phyloP scores from a whole-genome alignment of 2,888 invertebrate genomes.

The Sympetrum striolatum region DNA sequence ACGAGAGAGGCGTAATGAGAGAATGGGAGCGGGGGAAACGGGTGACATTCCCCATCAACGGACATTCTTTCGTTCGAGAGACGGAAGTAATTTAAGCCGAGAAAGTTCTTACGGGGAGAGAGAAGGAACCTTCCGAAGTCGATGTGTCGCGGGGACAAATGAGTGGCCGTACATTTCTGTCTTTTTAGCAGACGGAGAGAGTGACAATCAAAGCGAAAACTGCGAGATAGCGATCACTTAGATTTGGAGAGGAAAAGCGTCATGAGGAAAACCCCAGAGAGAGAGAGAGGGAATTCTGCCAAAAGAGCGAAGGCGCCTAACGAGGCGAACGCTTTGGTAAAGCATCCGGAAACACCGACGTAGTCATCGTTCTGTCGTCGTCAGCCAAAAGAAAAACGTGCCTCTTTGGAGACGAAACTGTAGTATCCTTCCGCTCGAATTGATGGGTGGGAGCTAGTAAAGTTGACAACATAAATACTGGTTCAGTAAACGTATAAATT shows the following conservation, averaged over 20 bases:
- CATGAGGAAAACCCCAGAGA: neutral
- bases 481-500: too few relatives aligned
- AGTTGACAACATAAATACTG: too few relatives aligned
- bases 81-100: neutral
- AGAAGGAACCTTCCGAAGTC: neutral
- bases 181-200: neutral
- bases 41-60: neutral
- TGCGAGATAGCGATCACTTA: neutral
- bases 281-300: neutral
- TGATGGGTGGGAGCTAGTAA: too few relatives aligned
- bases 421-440: too few relatives aligned
- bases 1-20: neutral
- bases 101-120: neutral
- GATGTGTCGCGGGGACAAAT: neutral
- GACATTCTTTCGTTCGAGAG: neutral
- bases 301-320: neutral
- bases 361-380: neutral
- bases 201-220: neutral
- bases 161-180: neutral
- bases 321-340: neutral
- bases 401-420: too few relatives aligned
- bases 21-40: neutral
- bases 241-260: neutral
- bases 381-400: neutral
- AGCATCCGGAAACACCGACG: neutral